Evolutionary conservation across 2,797 vertebrate genomes (phyloP), one percentile per base, ranked within the genome.

Genomic region (Ctenopoma multispine): DNA sequence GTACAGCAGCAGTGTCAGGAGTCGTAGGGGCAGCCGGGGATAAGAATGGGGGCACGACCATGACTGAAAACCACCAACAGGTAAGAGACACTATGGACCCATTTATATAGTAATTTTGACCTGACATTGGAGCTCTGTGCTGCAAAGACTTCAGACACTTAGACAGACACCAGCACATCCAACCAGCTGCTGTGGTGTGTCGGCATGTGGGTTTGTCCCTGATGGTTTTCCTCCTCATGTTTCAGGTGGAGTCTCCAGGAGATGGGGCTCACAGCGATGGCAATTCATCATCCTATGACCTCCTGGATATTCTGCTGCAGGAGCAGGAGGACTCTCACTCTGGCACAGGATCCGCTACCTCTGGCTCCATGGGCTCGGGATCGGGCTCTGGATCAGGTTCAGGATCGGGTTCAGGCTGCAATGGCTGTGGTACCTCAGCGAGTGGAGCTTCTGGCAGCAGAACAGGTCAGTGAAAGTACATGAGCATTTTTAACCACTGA

Each of bases 291-390:
- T 96, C 96, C 77, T 97, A 95, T 6, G 96, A 96, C 75, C 80
- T 98, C 21, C 90, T 99, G 65, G 95, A 96, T 73, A 90, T 98
- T 56, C 83, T 99, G 2, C 90, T 98, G 70, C 96, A 94, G 0
- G 94, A 96, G 69, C 96, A 94, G 1, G 94, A 96, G 0, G 95
- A 95, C 81, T 97, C 96, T 0, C 95, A 90, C 81, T 98, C 96
- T 0, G 95, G 95, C 71, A 94, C 94, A 0, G 95, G 95, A 31
- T 98, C 97, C 0, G 95, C 96, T 62, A 96, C 93, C 2, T 98
- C 96, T 0, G 92, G 94, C 46, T 98, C 96, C 7, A 92, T 96
- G 87, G 96, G 95, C 9, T 97, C 96, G 0, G 92, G 93, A 3
- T 97, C 96, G 0, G 92, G 94, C 17, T 97, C 95, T 75, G 72